Evolutionary conservation across 2,888 invertebrate genomes (phyloP).

Genomic region (Alviniconcha strummeri): DNA sequence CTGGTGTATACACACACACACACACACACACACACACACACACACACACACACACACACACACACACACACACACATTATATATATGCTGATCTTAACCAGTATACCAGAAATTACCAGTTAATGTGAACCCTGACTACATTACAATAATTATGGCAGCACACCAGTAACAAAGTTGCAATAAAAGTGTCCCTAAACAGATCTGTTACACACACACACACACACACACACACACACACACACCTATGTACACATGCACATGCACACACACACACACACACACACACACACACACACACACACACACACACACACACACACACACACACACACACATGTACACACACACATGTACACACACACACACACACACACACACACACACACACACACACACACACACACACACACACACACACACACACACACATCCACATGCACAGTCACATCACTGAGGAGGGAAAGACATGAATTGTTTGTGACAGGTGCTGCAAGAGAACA

Average conservation of each 20-base stretch:
- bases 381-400: background rate
- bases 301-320: background rate
- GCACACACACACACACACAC: background rate
- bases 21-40: constrained; percentile 6
- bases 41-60: too few species aligned
- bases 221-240: constrained; percentile 1
- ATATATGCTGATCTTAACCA: background rate
- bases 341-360: background rate
- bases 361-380: background rate
- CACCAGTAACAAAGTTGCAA: too few species aligned
- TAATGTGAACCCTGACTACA: too few species aligned
- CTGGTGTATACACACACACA: background rate
- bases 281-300: constrained; percentile 8
- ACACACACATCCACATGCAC: background rate
- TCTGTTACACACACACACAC: background rate
- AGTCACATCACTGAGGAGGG: background rate
- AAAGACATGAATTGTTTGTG: too few species aligned
- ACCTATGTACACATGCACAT: constrained; percentile 5
- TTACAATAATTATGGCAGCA: too few species aligned
- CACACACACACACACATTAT: background rate
- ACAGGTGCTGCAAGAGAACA: too few species aligned
- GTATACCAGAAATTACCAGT: too few species aligned
- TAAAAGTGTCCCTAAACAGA: too few species aligned
- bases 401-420: background rate
- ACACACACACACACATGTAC: background rate